Evolutionary conservation across 2,797 vertebrate genomes (phyloP).

Genomic region (Megaceryle alcyon): DNA sequence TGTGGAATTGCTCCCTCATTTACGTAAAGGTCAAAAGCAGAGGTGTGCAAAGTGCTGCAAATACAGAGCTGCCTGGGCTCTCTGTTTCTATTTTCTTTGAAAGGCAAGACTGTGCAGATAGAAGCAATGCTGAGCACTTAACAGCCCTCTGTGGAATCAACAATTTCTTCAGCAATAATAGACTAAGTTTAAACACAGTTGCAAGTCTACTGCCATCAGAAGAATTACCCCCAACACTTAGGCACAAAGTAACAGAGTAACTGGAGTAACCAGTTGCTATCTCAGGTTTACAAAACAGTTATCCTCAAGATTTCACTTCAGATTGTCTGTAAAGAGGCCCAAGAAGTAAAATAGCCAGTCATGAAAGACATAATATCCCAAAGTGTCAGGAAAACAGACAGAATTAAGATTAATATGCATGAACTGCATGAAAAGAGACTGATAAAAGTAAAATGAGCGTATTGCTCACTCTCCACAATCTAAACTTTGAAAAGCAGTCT

Average conservation of each 20-base stretch:
- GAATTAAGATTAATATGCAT: neutral
- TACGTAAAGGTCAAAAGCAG: conserved; percentile 27
- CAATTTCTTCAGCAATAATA: neutral
- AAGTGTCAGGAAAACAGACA: neutral
- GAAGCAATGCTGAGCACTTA: neutral
- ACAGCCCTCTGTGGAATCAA: neutral
- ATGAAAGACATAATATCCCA: neutral
- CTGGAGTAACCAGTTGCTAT: neutral
- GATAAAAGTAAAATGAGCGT: neutral
- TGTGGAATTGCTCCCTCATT: conserved; percentile 14
- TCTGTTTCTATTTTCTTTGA: neutral
- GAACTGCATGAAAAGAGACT: neutral
- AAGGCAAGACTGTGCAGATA: neutral
- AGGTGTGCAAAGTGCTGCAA: neutral
- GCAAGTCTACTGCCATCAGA: neutral
- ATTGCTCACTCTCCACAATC: neutral
- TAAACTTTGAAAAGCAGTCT: neutral
- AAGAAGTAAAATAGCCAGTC: neutral
- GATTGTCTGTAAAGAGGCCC: neutral
- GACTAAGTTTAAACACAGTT: neutral
- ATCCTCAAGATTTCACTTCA: neutral
- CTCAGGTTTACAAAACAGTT: neutral
- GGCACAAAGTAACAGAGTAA: neutral
- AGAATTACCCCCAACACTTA: neutral
- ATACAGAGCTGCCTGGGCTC: neutral